Percentiles rank a stretch among this genome's conserved stretches.
Conservation (phyloP, 2,797 vertebrate species). For the Eutrigla gurnardus region DNA sequence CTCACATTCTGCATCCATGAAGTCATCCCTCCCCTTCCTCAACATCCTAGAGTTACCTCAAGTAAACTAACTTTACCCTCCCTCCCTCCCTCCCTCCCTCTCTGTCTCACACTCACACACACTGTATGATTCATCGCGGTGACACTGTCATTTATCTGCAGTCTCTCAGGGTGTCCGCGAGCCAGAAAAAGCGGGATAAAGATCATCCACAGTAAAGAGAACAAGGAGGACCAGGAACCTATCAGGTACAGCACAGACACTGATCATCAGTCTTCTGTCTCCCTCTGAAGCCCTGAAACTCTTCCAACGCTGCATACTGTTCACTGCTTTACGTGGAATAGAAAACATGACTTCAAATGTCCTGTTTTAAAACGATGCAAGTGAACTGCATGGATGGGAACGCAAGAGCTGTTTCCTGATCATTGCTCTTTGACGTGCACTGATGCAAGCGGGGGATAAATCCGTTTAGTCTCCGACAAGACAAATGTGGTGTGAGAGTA, state of each 20-base stretch:
- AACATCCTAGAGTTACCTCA: background rate
- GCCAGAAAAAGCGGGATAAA: conserved; percentile 99
- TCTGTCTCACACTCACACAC: background rate
- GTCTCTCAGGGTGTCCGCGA: conserved; percentile 98
- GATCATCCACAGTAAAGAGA: conserved; percentile 99
- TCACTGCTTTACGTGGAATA: conserved; percentile 24
- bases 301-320: conserved; percentile 13
- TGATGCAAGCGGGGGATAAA: conserved; percentile 41
- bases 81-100: background rate
- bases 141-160: conserved; percentile 75
- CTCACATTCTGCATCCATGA: background rate
- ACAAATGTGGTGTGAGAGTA: conserved; percentile 41
- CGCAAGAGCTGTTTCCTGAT: conserved; percentile 32
- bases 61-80: background rate
- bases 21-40: background rate
- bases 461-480: conserved; percentile 45
- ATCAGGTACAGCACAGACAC: conserved; percentile 89
- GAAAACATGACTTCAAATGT: conserved; percentile 10
- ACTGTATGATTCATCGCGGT: conserved; percentile 22
- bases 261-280: conserved; percentile 58
- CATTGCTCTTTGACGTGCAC: conserved; percentile 17
- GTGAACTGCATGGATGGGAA: conserved; percentile 2
- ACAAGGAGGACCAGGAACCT: conserved; percentile 99
- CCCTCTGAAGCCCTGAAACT: conserved; percentile 27
- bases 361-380: conserved; percentile 37